phyloP scores from a whole-genome alignment of 1,140 invertebrate species.

The Drosophila subobscura region DNA sequence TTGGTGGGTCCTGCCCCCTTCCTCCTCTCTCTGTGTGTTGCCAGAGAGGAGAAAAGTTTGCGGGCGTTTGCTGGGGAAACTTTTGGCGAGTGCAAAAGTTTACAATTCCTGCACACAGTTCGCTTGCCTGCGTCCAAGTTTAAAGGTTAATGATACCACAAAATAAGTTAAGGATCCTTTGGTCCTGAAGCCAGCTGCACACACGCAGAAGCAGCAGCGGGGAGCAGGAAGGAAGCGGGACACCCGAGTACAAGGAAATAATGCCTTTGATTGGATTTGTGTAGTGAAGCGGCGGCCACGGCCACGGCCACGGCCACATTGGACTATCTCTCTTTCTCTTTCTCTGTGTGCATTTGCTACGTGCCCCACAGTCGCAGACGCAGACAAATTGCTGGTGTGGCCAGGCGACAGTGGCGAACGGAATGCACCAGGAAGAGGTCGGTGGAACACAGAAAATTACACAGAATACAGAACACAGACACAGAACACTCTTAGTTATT shows the following conservation, averaged over 20 bases:
- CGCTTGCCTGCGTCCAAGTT: slow-evolving; percentile 64
- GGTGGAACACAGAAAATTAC: slow-evolving; percentile 6
- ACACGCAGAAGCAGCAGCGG: slow-evolving; percentile 5
- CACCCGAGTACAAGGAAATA: slow-evolving; percentile 34
- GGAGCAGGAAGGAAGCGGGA: background rate
- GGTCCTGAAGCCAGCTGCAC: slow-evolving; percentile 5
- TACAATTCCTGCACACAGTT: slow-evolving; percentile 68
- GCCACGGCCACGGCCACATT: slow-evolving; percentile 9
- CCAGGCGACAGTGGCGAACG: slow-evolving; percentile 10
- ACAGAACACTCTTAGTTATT: background rate
- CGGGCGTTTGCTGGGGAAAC: slow-evolving; percentile 36
- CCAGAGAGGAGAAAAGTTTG: slow-evolving; percentile 50
- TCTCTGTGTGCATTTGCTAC: slow-evolving; percentile 43
- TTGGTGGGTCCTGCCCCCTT: background rate
- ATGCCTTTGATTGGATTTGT: slow-evolving; percentile 73
- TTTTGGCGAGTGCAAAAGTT: slow-evolving; percentile 75
- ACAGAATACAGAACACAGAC: slow-evolving; percentile 1
- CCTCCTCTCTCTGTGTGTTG: background rate
- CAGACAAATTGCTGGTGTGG: slow-evolving; percentile 49
- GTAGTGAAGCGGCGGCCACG: slow-evolving; percentile 37
- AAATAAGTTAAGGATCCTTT: slow-evolving; percentile 70
- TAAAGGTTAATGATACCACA: slow-evolving; percentile 82
- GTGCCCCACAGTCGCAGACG: slow-evolving; percentile 38
- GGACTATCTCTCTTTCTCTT: slow-evolving; percentile 4
- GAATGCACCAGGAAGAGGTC: background rate